Evolutionary conservation across 1,140 invertebrate species (phyloP).

Genomic region (Chironomus striatipennis): DNA sequence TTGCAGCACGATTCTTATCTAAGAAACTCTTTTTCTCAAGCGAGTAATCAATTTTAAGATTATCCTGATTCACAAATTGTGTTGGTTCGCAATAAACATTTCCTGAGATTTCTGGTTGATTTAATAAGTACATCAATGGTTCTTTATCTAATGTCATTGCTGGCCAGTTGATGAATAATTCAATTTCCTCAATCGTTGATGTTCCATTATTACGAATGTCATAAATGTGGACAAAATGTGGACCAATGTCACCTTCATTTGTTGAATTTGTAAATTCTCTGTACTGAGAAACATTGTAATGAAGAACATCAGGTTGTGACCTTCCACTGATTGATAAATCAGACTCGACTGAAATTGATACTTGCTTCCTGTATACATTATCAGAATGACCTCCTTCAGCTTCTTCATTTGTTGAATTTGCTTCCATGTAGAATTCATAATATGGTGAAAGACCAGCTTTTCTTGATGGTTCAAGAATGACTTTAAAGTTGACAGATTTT

Average conservation of each 20-base stretch:
- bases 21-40: conserved; percentile 36
- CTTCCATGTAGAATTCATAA: conserved; percentile 65
- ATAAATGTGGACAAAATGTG: conserved; percentile 76
- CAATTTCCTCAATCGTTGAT: conserved; percentile 65
- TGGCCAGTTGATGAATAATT: conserved; percentile 76
- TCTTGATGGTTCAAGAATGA: conserved; percentile 62
- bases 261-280: conserved; percentile 45
- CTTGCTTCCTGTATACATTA: conserved; percentile 52
- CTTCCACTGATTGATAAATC: conserved; percentile 60
- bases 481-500: conserved; percentile 58
- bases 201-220: conserved; percentile 77
- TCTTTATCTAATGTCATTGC: conserved; percentile 66
- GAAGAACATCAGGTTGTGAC: conserved; percentile 61
- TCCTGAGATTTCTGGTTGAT: conserved; percentile 67
- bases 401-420: conserved; percentile 78
- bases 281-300: conserved; percentile 66
- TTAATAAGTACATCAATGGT: conserved; percentile 74
- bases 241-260: conserved; percentile 70
- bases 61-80: conserved; percentile 50
- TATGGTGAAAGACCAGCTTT: conserved; percentile 53
- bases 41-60: conserved; percentile 36
- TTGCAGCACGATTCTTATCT: conserved; percentile 32
- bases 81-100: conserved; percentile 60
- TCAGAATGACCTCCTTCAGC: conserved; percentile 46
- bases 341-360: conserved; percentile 70